Base-by-base conservation (phyloP, 2,888 invertebrate genomes). In the Plagodis dolabraria region DNA sequence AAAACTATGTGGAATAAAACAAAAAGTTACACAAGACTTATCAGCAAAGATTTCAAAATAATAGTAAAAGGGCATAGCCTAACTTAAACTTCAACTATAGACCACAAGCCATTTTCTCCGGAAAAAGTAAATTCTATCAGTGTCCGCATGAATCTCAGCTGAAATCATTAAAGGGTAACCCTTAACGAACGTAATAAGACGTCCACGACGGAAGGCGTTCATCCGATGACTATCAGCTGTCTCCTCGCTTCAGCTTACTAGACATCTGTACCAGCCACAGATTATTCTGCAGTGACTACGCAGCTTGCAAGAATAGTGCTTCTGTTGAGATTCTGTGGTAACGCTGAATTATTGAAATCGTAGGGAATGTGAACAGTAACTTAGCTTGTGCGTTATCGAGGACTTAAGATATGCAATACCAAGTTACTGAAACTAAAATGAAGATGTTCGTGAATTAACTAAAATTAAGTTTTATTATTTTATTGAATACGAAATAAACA, bases 201-300 rank as follows among this genome's bases (percentile, higher is more conserved):
- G 22, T 47, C 6, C 6, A 36, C 56, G 43, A 53, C 60, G 67
- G 67, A 67, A 67, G 65, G 61, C 65, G 61, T 67, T 65, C 59
- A 60, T 60, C 60, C 22, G 63, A 67, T 65, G 44, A 49, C 57
- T 61, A 67, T 67, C 67, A 42, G 45, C 54, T 60, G 60, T 57
- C 57, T 48, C n/a, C 33, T 48, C 34, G 43, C 46, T 54, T 66
- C 55, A 54, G 51, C 45, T 66, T 53, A 36, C 42, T 40, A 56
- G 59, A 59, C 45, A 42, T 53, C 57, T 57, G 53, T 34, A 45
- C 44, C 45, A 45, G 10, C 40, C 40, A 10, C 40, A 40, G 40
- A 40, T 10, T 8, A 40, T 10, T 10, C 40, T 10, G 10, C 10
- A 40, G 40, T 40, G 5, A 40, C 40, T 40, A 40, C 40, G 8